A percentile compares a stretch with the other conserved stretches of the same genome.
phyloP scores from a whole-genome alignment of 2,888 invertebrate genomes.

The Branchellion lobata region DNA sequence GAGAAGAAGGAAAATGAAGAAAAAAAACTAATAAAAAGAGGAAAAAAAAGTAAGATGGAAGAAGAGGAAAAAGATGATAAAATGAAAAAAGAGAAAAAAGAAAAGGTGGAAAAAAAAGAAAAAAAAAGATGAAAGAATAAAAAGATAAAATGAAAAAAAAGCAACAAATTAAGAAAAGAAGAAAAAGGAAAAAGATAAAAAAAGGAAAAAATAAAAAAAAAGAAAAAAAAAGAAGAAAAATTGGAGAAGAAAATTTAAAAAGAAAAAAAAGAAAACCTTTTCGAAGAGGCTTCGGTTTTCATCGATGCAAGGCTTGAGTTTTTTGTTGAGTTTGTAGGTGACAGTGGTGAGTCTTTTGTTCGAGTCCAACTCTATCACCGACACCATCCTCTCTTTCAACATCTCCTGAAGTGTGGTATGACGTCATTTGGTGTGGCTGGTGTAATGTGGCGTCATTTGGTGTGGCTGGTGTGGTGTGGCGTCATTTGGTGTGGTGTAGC shows the following conservation, averaged over 20 bases:
- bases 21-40: background rate
- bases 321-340: constrained; percentile 58
- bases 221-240: background rate
- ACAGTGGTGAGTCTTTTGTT: constrained; percentile 59
- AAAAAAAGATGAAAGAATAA: background rate
- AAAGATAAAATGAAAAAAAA: no score
- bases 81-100: background rate
- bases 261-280: constrained; percentile 51
- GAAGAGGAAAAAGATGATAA: background rate
- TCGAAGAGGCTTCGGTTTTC: constrained; percentile 60
- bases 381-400: constrained; percentile 59
- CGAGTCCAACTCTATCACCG: constrained; percentile 58
- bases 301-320: constrained; percentile 52
- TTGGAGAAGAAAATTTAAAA: no score
- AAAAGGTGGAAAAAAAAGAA: no score
- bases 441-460: no score
- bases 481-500: no score
- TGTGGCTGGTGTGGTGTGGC: no score
- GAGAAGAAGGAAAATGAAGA: no score
- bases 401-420: constrained; percentile 59
- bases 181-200: no score
- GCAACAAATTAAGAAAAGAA: background rate
- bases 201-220: background rate
- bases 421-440: no score
- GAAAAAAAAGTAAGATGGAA: no score